Evolutionary conservation across 2,113 vertebrate genomes (phyloP), one percentile per base, ranked within the genome.

Genomic region (Alectura lathami): DNA sequence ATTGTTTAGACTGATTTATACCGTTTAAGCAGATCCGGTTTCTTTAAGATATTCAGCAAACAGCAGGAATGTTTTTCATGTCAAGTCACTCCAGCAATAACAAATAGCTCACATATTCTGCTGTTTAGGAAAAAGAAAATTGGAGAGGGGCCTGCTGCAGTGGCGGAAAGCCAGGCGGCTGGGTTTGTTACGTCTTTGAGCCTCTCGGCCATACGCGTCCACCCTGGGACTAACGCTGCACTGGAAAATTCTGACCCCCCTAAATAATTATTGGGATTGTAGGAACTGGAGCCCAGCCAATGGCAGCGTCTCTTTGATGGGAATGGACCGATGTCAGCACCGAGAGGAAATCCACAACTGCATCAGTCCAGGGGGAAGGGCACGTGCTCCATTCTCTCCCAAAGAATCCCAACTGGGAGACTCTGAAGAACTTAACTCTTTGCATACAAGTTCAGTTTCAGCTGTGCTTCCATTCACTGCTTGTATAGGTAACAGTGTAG

Each of bases 261-360:
- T 9, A 53, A 88, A 83, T 66, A 89, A 91, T 3, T 43, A 75
- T 4, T 2, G n/a, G 92, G 93, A 70, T 57, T 92, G 93, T 64
- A 91, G 77, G 69, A 83, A 80, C 74, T 94, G 95, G 93, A 94
- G 63, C 17, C 20, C 48, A 11, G 94, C 96, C 97, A 96, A 53
- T 5, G 3, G 89, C 93, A 86, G 78, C 1, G 0, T 48, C 60
- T 77, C 93, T 93, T 79, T 81, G 93, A 96, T 93, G 91, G 86
- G 93, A 95, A 94, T 56, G 80, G 91, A 80, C 73, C 91, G 5
- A 57, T 93, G 93, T 92, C 87, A 94, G 95, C 83, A 92, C 64
- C 89, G 38, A 79, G 78, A 95, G 93, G 96, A 97, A 96, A 94
- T 85, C 95, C 94, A 96, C 91, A 96, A 94, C 85, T 91, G 91